phyloP scores from a whole-genome alignment of 2,797 vertebrate genomes.

The Rhabdomys pumilio region DNA sequence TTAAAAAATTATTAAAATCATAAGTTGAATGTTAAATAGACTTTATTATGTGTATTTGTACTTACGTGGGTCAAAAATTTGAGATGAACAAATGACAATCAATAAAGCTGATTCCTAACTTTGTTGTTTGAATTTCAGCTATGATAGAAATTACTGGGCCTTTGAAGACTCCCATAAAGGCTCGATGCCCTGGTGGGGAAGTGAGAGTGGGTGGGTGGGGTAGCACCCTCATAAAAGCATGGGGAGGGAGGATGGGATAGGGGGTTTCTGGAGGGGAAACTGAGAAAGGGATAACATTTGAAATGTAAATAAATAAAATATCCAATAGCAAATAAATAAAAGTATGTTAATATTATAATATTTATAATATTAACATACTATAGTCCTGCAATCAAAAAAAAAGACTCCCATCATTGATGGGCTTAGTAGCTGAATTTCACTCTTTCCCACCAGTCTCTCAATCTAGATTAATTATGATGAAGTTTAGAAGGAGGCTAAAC shows the following conservation, averaged over 20 bases:
- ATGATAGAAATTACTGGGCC: neutral
- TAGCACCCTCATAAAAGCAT: no score
- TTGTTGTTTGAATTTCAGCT: neutral
- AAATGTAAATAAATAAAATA: no score
- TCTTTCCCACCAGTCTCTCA: neutral
- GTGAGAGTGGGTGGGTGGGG: no score
- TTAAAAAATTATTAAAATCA: neutral
- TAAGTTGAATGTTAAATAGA: neutral
- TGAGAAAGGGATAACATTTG: no score
- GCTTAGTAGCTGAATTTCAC: neutral
- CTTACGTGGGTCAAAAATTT: neutral
- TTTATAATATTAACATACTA: no score
- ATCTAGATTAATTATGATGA: neutral
- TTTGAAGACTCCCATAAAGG: neutral
- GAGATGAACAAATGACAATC: neutral
- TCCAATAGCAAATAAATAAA: no score
- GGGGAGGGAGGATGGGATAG: no score
- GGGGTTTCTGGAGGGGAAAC: no score
- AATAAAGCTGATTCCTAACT: neutral
- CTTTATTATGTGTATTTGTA: neutral
- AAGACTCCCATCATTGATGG: no score
- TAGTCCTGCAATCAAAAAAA: no score
- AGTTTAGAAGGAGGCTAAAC: neutral
- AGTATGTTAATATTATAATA: no score
- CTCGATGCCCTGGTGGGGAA: no score